Evolutionary conservation across 2,797 vertebrate genomes (phyloP).

Genomic region (Enteromius trimaculatus): DNA sequence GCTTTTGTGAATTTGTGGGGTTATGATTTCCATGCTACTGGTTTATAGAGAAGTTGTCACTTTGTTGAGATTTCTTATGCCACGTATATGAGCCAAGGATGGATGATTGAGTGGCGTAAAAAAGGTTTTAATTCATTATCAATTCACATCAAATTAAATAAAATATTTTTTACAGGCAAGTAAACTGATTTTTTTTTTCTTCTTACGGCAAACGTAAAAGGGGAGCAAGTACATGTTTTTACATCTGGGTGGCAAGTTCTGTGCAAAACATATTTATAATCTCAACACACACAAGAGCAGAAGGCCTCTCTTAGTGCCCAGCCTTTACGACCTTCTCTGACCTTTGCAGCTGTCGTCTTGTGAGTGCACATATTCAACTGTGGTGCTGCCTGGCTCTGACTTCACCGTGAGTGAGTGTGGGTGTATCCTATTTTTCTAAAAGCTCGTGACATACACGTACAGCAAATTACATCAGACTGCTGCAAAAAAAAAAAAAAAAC

Average conservation of each 20-base stretch:
- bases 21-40: not conserved
- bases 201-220: too few species aligned
- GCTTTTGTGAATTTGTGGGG: conserved; percentile 3
- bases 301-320: conserved; percentile 17
- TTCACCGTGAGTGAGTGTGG: conserved; percentile 59
- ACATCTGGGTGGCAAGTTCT: conserved; percentile 12
- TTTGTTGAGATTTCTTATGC: conserved; percentile 12
- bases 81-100: not conserved
- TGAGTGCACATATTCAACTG: conserved; percentile 42
- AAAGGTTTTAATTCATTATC: not conserved
- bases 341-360: conserved; percentile 51
- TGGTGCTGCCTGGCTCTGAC: conserved; percentile 56
- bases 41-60: not conserved
- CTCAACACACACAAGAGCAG: conserved; percentile 27
- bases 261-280: conserved; percentile 23
- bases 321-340: conserved; percentile 42
- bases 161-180: not conserved
- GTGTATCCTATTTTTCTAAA: conserved; percentile 18
- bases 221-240: not conserved
- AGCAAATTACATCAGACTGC: conserved; percentile 23
- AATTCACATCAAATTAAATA: too few species aligned
- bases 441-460: conserved; percentile 9
- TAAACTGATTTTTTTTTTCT: not conserved
- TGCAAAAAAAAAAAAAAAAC: not conserved
- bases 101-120: not conserved